Percentiles rank a stretch among this genome's conserved stretches.
Evolutionary conservation across 1,140 invertebrate genomes (phyloP).

Genomic region (Eubasilissa regina): DNA sequence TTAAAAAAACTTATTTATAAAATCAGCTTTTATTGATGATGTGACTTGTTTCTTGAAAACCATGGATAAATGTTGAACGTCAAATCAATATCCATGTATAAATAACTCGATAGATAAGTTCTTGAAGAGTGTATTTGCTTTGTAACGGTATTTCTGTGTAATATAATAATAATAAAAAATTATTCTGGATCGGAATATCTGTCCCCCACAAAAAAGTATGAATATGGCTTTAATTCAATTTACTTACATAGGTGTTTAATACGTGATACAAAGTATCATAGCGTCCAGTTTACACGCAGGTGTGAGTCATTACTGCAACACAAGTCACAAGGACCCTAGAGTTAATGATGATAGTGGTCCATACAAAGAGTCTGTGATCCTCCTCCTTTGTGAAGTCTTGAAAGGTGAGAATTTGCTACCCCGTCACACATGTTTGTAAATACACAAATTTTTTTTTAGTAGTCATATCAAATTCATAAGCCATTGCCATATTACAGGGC

Average conservation of each 20-base stretch:
- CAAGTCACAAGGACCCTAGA: slow-evolving; percentile 31
- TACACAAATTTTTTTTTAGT: slow-evolving; percentile 3
- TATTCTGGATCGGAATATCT: too few relatives aligned
- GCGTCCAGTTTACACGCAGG: slow-evolving; percentile 38
- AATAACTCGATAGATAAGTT: too few relatives aligned
- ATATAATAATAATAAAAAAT: too few relatives aligned
- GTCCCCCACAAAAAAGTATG: background rate
- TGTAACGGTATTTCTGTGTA: too few relatives aligned
- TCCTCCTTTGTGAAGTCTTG: slow-evolving; percentile 2
- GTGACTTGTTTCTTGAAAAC: too few relatives aligned
- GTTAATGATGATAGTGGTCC: slow-evolving; percentile 33
- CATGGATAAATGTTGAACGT: too few relatives aligned
- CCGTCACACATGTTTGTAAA: slow-evolving; percentile 32
- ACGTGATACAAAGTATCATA: background rate
- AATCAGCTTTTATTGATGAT: too few relatives aligned
- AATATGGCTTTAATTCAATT: background rate
- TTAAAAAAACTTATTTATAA: too few relatives aligned
- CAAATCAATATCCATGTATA: too few relatives aligned
- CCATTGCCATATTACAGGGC: slow-evolving; percentile 14
- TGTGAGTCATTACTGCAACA: slow-evolving; percentile 31
- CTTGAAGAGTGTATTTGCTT: too few relatives aligned
- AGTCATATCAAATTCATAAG: slow-evolving; percentile 29
- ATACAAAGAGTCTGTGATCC: slow-evolving; percentile 9
- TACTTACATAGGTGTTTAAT: background rate
- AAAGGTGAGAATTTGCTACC: slow-evolving; percentile 24